A percentile compares a stretch with the other conserved stretches of the same genome.
These are phyloP conservation scores for Tadarida brasiliensis DNA, from an alignment of 2,797 vertebrate genomes.

Conservation along the genomic window DNA sequence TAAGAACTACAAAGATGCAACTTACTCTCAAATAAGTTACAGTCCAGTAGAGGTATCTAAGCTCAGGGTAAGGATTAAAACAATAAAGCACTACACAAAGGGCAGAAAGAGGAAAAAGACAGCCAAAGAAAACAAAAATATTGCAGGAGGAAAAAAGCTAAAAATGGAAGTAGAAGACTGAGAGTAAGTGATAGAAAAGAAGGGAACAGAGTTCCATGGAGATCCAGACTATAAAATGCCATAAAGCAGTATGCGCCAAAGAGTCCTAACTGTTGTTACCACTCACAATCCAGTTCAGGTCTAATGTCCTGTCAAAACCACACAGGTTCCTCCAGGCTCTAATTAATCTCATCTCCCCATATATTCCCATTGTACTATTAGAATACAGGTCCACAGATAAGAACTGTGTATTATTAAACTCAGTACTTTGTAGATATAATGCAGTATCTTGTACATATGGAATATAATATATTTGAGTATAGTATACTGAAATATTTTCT, in stretches of 20 bases:
- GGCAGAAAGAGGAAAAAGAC: conserved; percentile 35
- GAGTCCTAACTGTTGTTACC: not conserved
- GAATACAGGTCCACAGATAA: conserved; percentile 26
- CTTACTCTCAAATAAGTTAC: conserved; percentile 21
- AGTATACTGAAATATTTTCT: conserved; percentile 56
- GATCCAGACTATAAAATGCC: not conserved
- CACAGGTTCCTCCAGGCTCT: not conserved
- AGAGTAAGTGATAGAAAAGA: not conserved
- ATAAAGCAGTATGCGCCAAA: not conserved
- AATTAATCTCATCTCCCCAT: conserved; percentile 18
- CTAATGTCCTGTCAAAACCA: not conserved
- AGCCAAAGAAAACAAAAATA: conserved; percentile 34
- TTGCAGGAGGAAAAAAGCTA: not conserved
- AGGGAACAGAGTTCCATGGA: not conserved
- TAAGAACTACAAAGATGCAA: conserved; percentile 47
- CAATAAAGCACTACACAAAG: conserved; percentile 22
- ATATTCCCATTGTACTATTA: conserved; percentile 25
- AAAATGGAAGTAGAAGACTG: conserved; percentile 13
- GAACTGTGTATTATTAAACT: conserved; percentile 4
- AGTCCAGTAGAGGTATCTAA: conserved; percentile 34
- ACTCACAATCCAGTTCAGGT: conserved; percentile 33
- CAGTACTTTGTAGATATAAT: conserved; percentile 4
- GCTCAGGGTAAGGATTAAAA: conserved; percentile 45
- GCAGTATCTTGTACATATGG: not conserved
- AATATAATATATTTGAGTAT: conserved; percentile 34